phyloP scores from a whole-genome alignment of 30 jellyfish, hydroid and myxozoan species.

The Turritopsis rubra region DNA sequence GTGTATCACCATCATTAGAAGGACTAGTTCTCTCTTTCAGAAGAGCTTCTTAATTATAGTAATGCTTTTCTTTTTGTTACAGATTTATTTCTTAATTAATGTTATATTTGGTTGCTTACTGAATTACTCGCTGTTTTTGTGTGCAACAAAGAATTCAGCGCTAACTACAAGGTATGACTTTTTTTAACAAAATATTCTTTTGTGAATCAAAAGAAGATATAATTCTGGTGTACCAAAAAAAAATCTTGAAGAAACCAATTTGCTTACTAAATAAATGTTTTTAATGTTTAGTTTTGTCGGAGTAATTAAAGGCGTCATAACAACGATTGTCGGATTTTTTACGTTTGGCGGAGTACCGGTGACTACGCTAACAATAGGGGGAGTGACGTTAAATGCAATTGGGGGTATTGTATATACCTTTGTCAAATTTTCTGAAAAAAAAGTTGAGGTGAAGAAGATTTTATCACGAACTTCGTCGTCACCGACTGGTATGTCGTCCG shows the following conservation, averaged over 20 bases:
- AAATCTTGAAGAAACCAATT: neutral
- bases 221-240: neutral
- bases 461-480: neutral
- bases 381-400: slow-evolving; percentile 73
- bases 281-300: slow-evolving; percentile 76
- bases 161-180: slow-evolving; percentile 77
- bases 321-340: slow-evolving; percentile 90
- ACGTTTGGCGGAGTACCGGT: slow-evolving; percentile 94
- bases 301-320: slow-evolving; percentile 87
- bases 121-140: slow-evolving; percentile 72
- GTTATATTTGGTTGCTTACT: slow-evolving; percentile 78
- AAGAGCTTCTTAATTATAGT: neutral
- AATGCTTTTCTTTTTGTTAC: slow-evolving; percentile 26
- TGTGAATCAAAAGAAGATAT: neutral
- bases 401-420: slow-evolving; percentile 76
- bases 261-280: neutral
- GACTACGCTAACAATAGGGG: slow-evolving; percentile 58
- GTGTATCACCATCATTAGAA: neutral
- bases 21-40: neutral
- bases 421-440: slow-evolving; percentile 71
- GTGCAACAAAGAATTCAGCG: slow-evolving; percentile 97
- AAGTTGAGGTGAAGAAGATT: slow-evolving; percentile 16
- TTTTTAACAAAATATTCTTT: neutral
- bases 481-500: neutral
- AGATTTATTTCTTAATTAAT: slow-evolving; percentile 65